These are phyloP conservation scores for Microplitis deprimator DNA, from an alignment of 2,888 invertebrate genomes.

Conservation along the genomic window DNA sequence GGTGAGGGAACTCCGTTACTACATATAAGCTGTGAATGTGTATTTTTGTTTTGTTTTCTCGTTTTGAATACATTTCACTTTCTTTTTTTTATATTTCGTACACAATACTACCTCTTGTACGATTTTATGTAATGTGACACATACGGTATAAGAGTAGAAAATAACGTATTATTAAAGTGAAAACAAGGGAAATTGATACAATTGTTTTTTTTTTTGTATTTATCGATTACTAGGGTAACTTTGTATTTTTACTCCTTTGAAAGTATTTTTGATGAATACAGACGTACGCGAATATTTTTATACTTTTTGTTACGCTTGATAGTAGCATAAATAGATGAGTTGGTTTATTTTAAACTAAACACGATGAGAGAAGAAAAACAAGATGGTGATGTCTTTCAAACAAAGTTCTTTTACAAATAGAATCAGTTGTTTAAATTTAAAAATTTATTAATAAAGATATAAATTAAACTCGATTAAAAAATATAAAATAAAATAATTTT, in stretches of 20 bases:
- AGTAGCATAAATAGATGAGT: slow-evolving; percentile 15
- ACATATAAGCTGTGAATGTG: background rate
- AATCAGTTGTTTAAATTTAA: background rate
- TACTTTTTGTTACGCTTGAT: background rate
- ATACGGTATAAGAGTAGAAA: background rate
- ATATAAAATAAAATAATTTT: no score
- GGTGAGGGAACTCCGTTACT: slow-evolving; percentile 52
- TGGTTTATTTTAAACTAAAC: slow-evolving; percentile 14
- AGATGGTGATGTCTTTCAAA: background rate
- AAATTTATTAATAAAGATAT: background rate
- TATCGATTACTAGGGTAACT: background rate
- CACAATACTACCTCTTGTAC: background rate
- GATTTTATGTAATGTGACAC: background rate
- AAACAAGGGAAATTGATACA: background rate
- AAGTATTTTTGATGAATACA: background rate
- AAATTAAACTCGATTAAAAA: background rate
- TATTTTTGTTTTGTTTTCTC: slow-evolving; percentile 2
- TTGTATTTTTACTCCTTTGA: background rate
- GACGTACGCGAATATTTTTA: background rate
- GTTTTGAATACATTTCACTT: background rate
- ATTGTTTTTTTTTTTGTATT: background rate
- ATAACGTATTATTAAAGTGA: background rate
- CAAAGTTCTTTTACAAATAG: background rate
- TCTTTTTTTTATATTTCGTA: background rate
- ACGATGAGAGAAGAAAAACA: slow-evolving; percentile 18